These are phyloP conservation scores for Cryptops parisi DNA, from an alignment of 2,888 invertebrate genomes.

Conservation along the genomic window DNA sequence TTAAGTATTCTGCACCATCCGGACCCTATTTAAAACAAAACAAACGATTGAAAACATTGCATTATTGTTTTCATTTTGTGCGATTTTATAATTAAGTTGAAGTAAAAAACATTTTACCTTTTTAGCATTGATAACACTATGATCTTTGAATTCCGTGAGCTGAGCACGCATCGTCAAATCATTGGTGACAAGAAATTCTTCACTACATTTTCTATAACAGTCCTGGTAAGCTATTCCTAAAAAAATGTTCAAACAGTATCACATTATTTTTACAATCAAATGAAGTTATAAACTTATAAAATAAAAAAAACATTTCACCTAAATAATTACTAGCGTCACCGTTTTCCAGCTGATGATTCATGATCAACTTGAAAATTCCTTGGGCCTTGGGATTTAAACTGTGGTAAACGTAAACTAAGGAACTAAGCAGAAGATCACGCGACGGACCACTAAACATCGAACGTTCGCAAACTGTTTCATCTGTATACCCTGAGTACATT, in stretches of 20 bases:
- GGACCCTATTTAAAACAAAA: conserved; percentile 41
- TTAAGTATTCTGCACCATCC: conserved; percentile 67
- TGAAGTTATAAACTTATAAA: conserved; percentile 8
- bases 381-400: conserved; percentile 80
- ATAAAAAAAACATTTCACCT: conserved; percentile 43
- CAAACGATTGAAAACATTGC: too few species aligned
- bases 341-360: conserved; percentile 64
- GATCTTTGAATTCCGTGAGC: conserved; percentile 88
- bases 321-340: conserved; percentile 53
- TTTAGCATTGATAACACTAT: conserved; percentile 71
- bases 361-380: conserved; percentile 66
- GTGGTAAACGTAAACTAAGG: conserved; percentile 74
- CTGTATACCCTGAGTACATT: conserved; percentile 62
- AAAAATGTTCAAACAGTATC: conserved; percentile 21
- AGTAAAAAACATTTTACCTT: conserved; percentile 33
- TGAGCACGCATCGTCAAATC: conserved; percentile 82
- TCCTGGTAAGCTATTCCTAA: conserved; percentile 77
- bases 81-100: too few species aligned
- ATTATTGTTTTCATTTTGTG: too few species aligned
- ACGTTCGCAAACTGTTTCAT: conserved; percentile 73
- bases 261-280: too few species aligned
- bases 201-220: conserved; percentile 62
- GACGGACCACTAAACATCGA: conserved; percentile 66
- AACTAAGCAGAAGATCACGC: conserved; percentile 62
- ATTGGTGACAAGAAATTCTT: conserved; percentile 81